phyloP scores from a whole-genome alignment of 2,113 vertebrate species.

The Natator depressus region DNA sequence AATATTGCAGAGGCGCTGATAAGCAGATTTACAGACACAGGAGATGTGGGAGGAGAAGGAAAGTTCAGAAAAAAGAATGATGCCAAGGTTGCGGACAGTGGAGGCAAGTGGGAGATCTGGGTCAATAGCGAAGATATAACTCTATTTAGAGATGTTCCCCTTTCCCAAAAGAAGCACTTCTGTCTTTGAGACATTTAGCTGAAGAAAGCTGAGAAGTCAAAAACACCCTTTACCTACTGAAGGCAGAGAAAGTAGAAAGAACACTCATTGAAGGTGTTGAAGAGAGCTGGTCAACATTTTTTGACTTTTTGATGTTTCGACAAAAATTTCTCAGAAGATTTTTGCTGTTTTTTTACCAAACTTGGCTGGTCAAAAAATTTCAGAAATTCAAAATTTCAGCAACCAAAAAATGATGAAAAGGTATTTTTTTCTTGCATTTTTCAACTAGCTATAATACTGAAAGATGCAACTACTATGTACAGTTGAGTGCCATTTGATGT shows the following conservation, averaged over 20 bases:
- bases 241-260: not conserved
- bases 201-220: not conserved
- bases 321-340: not conserved
- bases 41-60: not conserved
- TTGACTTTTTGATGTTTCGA: not conserved
- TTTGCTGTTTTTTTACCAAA: not conserved
- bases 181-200: not conserved
- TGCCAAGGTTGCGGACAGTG: not conserved
- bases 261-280: not conserved
- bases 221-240: not conserved
- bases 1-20: not conserved
- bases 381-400: constrained; percentile 13
- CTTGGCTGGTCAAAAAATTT: not conserved
- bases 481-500: not conserved
- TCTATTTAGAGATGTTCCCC: not conserved
- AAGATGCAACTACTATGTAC: not conserved
- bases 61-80: not conserved
- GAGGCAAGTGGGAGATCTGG: not conserved
- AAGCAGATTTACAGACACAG: not conserved
- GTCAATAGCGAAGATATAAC: not conserved
- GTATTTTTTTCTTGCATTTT: not conserved
- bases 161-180: not conserved
- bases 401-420: not conserved
- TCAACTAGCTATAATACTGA: not conserved
- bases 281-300: not conserved